A percentile compares a stretch with the other conserved stretches of the same genome.
These are phyloP conservation scores for Scleropages formosus DNA, from an alignment of 2,797 vertebrate species.

Conservation along the genomic window DNA sequence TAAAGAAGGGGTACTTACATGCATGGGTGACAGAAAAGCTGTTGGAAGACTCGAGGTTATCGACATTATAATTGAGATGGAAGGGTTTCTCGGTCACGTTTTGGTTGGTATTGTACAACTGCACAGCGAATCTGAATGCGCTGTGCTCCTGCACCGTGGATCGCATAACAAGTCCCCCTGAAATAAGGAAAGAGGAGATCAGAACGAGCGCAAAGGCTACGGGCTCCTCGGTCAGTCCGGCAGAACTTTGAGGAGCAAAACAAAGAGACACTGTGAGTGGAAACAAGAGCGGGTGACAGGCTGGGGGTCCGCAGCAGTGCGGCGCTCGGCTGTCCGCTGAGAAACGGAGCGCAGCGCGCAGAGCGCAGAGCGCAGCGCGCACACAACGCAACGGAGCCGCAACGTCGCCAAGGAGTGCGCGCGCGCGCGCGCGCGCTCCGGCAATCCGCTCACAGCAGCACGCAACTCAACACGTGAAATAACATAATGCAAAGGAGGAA, in stretches of 20 bases:
- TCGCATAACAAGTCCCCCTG: slow-evolving; percentile 98
- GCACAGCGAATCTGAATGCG: slow-evolving; percentile 96
- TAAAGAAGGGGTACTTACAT: slow-evolving; percentile 79
- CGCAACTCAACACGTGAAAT: no score
- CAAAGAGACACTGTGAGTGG: no score
- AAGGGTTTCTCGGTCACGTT: slow-evolving; percentile 98
- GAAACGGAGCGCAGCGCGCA: no score
- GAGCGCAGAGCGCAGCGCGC: no score
- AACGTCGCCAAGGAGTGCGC: no score
- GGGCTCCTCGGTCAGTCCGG: not conserved
- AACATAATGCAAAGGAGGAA: no score
- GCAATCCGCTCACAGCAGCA: no score
- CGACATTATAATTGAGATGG: slow-evolving; percentile 98
- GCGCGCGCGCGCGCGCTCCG: no score
- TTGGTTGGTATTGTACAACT: slow-evolving; percentile 99
- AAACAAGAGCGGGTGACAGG: no score
- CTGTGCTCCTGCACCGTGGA: slow-evolving; percentile 99
- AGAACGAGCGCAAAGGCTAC: no score
- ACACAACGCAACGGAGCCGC: no score
- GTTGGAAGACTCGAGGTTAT: slow-evolving; percentile 99
- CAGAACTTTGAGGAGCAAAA: no score
- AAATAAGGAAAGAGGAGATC: not conserved
- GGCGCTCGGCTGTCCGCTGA: slow-evolving; percentile 13
- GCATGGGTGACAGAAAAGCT: slow-evolving; percentile 99
- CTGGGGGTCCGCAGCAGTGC: slow-evolving; percentile 1